Conservation (phyloP, 2,797 vertebrate species). For the Trachurus trachurus region DNA sequence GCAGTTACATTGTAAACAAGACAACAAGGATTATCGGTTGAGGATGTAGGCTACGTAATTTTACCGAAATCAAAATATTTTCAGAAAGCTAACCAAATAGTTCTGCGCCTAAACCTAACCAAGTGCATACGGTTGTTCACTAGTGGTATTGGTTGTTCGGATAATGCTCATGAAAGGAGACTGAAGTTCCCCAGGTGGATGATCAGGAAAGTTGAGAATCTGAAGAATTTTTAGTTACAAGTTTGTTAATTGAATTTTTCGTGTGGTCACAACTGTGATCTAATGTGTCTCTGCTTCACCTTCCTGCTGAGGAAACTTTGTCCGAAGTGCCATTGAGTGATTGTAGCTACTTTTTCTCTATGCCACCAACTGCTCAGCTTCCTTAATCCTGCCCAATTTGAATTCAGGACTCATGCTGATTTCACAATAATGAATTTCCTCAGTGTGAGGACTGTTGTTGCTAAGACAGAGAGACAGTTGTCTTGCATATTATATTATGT, state of each 20-base stretch:
- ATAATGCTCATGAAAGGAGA: background rate
- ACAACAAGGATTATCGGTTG: no score
- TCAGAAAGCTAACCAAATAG: no score
- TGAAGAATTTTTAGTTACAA: background rate
- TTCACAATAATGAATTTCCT: slow-evolving; percentile 27
- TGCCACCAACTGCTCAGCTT: slow-evolving; percentile 19
- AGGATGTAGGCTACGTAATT: no score
- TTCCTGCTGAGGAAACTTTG: slow-evolving; percentile 2
- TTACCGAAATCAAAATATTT: no score
- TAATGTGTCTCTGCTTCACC: background rate
- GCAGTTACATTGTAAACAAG: no score
- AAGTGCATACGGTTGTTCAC: no score
- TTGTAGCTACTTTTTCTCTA: slow-evolving; percentile 22
- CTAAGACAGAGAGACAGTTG: slow-evolving; percentile 22
- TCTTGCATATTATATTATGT: background rate
- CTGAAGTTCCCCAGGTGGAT: background rate
- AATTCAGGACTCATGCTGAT: slow-evolving; percentile 30
- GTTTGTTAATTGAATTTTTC: background rate
- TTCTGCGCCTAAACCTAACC: no score
- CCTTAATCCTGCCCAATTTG: slow-evolving; percentile 35
- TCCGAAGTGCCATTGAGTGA: background rate
- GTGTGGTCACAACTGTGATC: background rate
- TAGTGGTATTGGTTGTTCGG: no score
- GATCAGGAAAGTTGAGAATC: slow-evolving; percentile 1
- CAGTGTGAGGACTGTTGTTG: slow-evolving; percentile 36